Base-by-base conservation (phyloP, 2,888 invertebrate species). In the Tillus elongatus region DNA sequence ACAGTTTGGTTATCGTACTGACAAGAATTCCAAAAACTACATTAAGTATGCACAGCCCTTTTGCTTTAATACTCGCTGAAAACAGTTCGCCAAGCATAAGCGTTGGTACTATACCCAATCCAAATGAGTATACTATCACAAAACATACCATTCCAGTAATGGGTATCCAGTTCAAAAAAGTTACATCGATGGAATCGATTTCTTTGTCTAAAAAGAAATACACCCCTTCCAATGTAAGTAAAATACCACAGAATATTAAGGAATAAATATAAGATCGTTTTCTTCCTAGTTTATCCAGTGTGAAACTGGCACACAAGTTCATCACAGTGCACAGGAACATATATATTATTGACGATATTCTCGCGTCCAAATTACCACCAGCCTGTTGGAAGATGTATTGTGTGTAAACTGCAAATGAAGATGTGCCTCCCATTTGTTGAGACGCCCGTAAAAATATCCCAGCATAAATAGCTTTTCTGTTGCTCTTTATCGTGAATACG, bases 351-450 rank as follows among this genome's bases (percentile, higher is more conserved):
- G 53, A 36, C 3, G 44, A 41, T 2, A 3, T 35, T 31, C 19
- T 35, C n/a, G 58, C 50, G 2, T 53, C 52, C 1, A 63, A 40
- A 32, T 53, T 46, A 4, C 56, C 57, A 15, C 58, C 60, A 6
- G 60, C 54, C 47, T 56, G 50, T 27, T 51, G 46, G 36, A 64
- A 63, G 33, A 64, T 54, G 16, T 49, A 50, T 33, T 59, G 57
- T 2, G 56, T 53, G 33, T 58, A 58, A 1, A 51, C 46, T 1
- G 46, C 42, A 37, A 62, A 56, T 1, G 52, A 45, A 2, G 46
- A 39, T 15, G 54, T 45, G 3, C 63, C 63, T n/a, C 50, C 45
- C 4, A 60, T 39, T 40, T 60, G 59, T 42, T 61, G 60, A n/a
- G 54, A 50, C 3, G 45, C 41, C 36, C 61, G 45, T n/a, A 58